Evolutionary conservation across 2,888 invertebrate species (phyloP).

Genomic region (Helobdella robusta): DNA sequence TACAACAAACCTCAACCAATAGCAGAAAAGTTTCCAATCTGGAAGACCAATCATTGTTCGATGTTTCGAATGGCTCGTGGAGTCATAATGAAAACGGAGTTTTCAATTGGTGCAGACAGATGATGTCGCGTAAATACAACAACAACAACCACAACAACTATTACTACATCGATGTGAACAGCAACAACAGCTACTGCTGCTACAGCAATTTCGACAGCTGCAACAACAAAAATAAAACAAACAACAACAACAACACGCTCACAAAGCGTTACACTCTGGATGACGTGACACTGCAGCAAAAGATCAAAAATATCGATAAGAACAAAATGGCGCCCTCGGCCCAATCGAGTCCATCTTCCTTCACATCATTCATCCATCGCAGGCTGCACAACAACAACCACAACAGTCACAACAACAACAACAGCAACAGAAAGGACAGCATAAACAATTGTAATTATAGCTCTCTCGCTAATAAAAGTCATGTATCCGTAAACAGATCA

Average conservation of each 20-base stretch:
- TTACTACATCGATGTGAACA: not conserved
- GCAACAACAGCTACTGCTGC: not conserved
- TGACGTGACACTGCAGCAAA: not conserved
- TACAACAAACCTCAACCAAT: no score
- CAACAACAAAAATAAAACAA: not conserved
- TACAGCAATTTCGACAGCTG: not conserved
- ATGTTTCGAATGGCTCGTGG: no score
- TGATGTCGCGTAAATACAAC: no score
- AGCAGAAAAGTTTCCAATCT: no score
- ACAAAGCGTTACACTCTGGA: not conserved
- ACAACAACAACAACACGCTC: not conserved
- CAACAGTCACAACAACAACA: constrained; percentile 3
- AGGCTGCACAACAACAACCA: not conserved
- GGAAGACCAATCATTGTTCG: no score
- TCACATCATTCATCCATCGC: not conserved
- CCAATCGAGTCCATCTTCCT: constrained; percentile 11
- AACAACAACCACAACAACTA: not conserved
- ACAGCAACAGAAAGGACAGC: not conserved
- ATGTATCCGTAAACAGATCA: no score
- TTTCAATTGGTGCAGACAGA: no score
- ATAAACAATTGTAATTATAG: no score
- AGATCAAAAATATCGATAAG: not conserved
- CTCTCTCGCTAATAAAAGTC: no score
- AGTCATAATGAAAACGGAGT: no score
- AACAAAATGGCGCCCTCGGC: not conserved